Conservation (phyloP, 37 sponge, comb jelly and placozoan genomes). For the Beroe forskalii region DNA sequence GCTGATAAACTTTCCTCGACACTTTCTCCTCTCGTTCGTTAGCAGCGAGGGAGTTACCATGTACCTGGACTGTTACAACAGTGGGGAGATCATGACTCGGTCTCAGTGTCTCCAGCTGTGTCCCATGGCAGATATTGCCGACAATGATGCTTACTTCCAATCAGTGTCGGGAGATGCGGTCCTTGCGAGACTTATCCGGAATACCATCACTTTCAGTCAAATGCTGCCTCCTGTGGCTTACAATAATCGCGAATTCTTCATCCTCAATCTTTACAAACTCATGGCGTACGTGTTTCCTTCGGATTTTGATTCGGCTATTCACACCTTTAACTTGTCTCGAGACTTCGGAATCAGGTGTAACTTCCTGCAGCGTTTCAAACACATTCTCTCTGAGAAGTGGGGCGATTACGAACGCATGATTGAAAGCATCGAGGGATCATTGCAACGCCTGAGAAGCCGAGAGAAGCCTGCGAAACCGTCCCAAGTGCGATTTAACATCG, state of each 20-base stretch:
- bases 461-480: background rate
- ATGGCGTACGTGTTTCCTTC: background rate
- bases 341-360: constrained; percentile 28
- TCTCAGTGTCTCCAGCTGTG: constrained; percentile 50
- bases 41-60: constrained; percentile 5
- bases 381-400: background rate
- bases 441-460: background rate
- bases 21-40: constrained; percentile 5
- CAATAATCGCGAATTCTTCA: constrained; percentile 1
- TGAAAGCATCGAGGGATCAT: background rate
- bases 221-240: background rate
- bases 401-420: background rate
- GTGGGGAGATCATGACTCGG: constrained; percentile 33
- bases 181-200: background rate
- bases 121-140: constrained; percentile 13
- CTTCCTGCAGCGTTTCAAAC: background rate
- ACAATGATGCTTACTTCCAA: constrained; percentile 41
- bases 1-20: constrained; percentile 40
- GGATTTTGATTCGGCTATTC: background rate
- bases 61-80: constrained; percentile 64
- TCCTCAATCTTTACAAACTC: constrained; percentile 35
- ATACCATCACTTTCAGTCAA: constrained; percentile 3
- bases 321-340: background rate
- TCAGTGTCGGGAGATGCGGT: background rate
- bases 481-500: background rate